Conservation (phyloP, 2,113 vertebrate genomes). For the human region DNA sequence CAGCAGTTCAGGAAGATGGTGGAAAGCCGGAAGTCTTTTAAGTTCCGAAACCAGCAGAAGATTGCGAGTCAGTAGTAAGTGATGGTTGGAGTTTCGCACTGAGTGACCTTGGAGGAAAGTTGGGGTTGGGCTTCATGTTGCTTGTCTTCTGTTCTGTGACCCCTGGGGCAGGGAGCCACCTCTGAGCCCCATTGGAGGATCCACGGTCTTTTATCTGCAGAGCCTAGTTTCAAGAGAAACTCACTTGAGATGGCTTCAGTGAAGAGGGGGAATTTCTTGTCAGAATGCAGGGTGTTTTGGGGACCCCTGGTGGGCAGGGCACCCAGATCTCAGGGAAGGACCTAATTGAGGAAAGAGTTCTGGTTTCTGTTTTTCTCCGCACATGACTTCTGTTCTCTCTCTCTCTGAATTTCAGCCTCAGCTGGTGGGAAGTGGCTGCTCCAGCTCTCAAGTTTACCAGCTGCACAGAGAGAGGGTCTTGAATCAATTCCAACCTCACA, state of each 20-base stretch:
- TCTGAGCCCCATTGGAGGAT: neutral
- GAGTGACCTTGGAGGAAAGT: neutral
- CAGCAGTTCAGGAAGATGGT: slow-evolving; percentile 75
- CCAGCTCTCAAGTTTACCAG: neutral
- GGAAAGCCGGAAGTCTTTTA: slow-evolving; percentile 63
- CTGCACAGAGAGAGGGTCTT: neutral
- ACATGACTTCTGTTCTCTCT: neutral
- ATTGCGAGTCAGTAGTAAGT: slow-evolving; percentile 81
- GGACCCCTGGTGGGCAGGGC: neutral
- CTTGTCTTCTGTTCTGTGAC: neutral
- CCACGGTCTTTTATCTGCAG: neutral
- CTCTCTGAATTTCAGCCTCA: neutral
- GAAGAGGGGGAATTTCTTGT: neutral
- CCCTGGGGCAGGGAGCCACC: neutral
- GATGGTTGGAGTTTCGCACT: neutral
- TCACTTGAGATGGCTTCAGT: no score
- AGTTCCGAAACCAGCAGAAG: slow-evolving; percentile 27
- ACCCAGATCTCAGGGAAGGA: neutral
- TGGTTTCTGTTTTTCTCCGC: neutral
- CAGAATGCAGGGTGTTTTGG: neutral
- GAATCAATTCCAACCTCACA: neutral
- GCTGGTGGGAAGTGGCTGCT: neutral
- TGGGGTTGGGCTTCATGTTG: neutral
- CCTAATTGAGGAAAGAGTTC: neutral
- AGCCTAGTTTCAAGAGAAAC: neutral